Conservation (phyloP, 2,113 vertebrate species). For the Podocnemis expansa region DNA sequence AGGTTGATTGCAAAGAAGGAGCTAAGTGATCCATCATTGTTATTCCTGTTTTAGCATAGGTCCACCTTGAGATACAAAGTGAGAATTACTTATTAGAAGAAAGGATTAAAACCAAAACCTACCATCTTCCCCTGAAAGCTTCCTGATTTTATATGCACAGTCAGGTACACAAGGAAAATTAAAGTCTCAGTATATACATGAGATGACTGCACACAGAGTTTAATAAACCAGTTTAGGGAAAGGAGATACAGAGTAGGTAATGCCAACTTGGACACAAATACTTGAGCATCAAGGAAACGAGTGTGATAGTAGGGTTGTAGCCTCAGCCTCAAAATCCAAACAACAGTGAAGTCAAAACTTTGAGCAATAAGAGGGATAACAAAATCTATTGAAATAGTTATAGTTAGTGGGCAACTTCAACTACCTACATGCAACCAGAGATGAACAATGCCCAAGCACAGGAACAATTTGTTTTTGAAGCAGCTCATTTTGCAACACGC, state of each 20-base stretch:
- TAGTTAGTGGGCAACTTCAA: not conserved
- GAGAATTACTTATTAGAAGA: not conserved
- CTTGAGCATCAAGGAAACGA: not conserved
- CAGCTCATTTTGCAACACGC: not conserved
- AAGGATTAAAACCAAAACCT: not conserved
- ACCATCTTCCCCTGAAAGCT: not conserved
- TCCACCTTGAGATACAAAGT: not conserved
- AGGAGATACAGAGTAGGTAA: not conserved
- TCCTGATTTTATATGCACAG: not conserved
- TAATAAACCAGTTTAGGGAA: not conserved
- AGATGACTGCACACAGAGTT: not conserved
- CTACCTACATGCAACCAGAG: not conserved
- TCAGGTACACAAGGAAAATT: not conserved
- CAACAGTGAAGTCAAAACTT: not conserved
- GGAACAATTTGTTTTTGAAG: not conserved
- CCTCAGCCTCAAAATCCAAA: not conserved
- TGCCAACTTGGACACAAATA: not conserved
- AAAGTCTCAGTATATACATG: fast-evolving
- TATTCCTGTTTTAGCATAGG: not conserved
- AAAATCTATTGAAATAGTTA: not conserved
- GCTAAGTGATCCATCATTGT: not conserved
- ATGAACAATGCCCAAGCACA: not conserved
- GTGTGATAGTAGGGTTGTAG: not conserved
- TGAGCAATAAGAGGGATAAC: not conserved
- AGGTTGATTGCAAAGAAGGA: fast-evolving